phyloP scores from a whole-genome alignment of 1,140 invertebrate genomes.

The Pararge aegeria region DNA sequence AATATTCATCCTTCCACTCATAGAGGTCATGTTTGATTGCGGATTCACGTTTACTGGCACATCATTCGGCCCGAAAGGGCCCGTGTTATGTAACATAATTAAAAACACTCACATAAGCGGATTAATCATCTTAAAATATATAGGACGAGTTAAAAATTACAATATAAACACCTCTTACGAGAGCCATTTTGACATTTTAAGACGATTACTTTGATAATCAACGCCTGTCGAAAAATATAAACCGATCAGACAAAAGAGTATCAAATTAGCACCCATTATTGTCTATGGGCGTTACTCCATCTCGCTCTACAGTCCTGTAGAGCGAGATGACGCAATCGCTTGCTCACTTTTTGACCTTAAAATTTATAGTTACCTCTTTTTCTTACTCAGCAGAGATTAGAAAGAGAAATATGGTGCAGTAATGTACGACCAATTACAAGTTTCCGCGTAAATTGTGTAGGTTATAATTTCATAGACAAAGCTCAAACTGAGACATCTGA shows the following conservation, averaged over 20 bases:
- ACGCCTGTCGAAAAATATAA: conserved; percentile 24
- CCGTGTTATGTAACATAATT: conserved; percentile 69
- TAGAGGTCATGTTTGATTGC: conserved; percentile 51
- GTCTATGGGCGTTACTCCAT: no score
- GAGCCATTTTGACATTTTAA: conserved; percentile 60
- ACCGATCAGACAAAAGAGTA: background rate
- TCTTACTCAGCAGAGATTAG: no score
- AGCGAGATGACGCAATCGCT: no score
- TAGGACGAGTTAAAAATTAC: conserved; percentile 37
- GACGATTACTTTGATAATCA: conserved; percentile 23
- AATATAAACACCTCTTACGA: conserved; percentile 52
- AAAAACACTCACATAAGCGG: conserved; percentile 31
- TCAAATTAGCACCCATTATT: background rate
- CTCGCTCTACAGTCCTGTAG: no score
- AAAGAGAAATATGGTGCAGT: no score
- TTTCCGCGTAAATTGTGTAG: no score
- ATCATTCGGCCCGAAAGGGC: conserved; percentile 58
- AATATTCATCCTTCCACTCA: conserved; percentile 46
- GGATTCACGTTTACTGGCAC: conserved; percentile 50
- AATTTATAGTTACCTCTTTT: no score
- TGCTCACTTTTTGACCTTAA: no score
- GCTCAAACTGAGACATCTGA: no score
- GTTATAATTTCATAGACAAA: no score
- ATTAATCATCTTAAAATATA: conserved; percentile 34
- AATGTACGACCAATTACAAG: no score